These are phyloP conservation scores for Heterochromis multidens DNA, from an alignment of 2,113 vertebrate genomes.

Conservation along the genomic window DNA sequence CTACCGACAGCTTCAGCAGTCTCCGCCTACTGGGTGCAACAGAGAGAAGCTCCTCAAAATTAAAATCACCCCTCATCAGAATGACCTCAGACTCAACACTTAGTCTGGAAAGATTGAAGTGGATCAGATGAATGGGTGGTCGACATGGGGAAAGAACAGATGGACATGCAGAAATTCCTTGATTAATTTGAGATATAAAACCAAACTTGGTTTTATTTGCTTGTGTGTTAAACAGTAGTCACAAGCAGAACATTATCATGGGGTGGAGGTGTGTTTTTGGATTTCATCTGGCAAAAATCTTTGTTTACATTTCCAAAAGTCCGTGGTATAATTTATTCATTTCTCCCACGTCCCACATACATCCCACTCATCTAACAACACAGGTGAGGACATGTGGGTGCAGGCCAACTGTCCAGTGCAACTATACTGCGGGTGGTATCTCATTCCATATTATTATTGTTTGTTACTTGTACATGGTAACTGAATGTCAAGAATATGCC, in stretches of 20 bases:
- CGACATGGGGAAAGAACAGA: no score
- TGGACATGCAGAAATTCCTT: not conserved
- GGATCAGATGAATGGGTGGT: not conserved
- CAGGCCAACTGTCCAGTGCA: not conserved
- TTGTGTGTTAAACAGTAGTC: not conserved
- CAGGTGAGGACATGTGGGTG: constrained; percentile 27
- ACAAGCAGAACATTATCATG: not conserved
- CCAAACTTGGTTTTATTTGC: not conserved
- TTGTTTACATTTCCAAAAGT: constrained; percentile 12
- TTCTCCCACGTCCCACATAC: not conserved
- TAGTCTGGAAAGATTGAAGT: not conserved
- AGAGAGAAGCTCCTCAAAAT: not conserved
- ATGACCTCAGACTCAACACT: no score
- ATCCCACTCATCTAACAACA: not conserved
- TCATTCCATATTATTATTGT: not conserved
- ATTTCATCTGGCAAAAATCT: not conserved
- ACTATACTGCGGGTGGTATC: not conserved
- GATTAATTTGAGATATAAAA: not conserved
- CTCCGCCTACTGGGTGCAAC: not conserved
- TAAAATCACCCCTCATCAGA: not conserved
- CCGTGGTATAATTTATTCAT: constrained; percentile 5
- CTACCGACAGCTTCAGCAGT: not conserved
- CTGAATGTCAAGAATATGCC: not conserved
- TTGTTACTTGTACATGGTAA: not conserved
- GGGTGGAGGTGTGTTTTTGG: not conserved